Percentiles rank a stretch among this genome's conserved stretches.
These are phyloP conservation scores for Hemaris fuciformis DNA, from an alignment of 2,888 invertebrate genomes.

Conservation along the genomic window DNA sequence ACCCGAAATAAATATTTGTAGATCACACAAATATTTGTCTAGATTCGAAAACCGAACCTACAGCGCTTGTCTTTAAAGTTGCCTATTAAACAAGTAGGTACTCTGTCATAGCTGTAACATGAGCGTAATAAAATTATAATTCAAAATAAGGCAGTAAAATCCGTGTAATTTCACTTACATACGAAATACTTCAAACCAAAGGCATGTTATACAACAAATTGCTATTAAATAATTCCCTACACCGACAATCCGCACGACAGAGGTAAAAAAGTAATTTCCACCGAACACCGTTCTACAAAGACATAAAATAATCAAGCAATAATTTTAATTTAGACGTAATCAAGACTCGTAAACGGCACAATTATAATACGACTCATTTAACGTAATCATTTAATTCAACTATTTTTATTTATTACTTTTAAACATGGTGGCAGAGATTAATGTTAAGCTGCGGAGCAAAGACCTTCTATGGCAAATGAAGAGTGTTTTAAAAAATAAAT, in stretches of 20 bases:
- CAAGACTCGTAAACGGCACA: conserved; percentile 18
- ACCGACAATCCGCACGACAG: neutral
- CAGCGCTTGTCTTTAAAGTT: no score
- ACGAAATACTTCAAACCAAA: neutral
- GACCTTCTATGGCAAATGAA: neutral
- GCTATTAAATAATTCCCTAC: neutral
- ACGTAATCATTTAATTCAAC: conserved; percentile 14
- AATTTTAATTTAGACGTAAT: conserved; percentile 25
- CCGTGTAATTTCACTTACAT: neutral
- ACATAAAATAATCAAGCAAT: conserved; percentile 11
- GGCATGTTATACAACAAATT: neutral
- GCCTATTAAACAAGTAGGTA: no score
- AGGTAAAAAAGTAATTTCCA: conserved; percentile 1
- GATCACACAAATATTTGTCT: no score
- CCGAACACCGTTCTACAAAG: conserved; percentile 1
- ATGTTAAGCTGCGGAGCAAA: neutral
- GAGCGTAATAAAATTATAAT: no score
- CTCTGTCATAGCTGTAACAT: no score
- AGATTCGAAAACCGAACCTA: no score
- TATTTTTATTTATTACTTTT: conserved; percentile 9
- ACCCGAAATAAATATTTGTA: no score
- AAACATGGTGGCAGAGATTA: neutral
- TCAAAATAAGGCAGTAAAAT: neutral
- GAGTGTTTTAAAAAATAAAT: neutral
- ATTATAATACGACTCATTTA: conserved; percentile 12